Base-by-base conservation (phyloP, 1,140 invertebrate genomes). In the Pogonognathellus flavescens region DNA sequence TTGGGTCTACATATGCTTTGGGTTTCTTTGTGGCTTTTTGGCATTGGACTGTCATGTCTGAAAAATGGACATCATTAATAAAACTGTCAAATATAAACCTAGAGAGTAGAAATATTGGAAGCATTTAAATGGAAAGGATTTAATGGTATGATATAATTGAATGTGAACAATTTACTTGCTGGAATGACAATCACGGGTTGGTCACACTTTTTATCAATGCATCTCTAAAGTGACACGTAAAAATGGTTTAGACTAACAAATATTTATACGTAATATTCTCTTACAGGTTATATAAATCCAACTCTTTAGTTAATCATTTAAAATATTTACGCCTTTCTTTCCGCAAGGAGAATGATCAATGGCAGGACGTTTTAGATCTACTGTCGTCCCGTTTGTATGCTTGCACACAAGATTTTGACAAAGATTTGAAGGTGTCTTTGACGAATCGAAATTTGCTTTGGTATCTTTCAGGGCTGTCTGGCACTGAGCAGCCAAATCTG, bases 1-100 rank as follows among this genome's bases (percentile, higher is more conserved):
- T 59, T n/a, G 81, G 52, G 25, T 83, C 70, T 13, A 66, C 22
- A 22, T 57, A 52, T 6, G 85, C 85, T 10, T 50, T 7, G 1
- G 62, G 14, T 22, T 80, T 53, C 16, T 62, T 62, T 10, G 85
- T 86, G n/a, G 49, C 60, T 25, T 76, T 83, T 66, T 82, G 57
- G 49, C 85, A 86, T 41, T 82, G 70, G 13, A 18, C 50, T 25
- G 31, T 57, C 82, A 86, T 86, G 57, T 80, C 82, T 49, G 11
- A 57, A 57, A 57, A 57, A 57, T 57, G 3, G 10, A 14, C 53
- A 57, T 57, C 31, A 41, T 41, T 3, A 41, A 41, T 41, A 41
- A 3, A 41, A 41, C 31, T 1, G 31, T 1, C 31, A 3, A 41
- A 41, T 41, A n/a, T n/a, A n/a, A n/a, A n/a, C n/a, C n/a, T n/a